Evolutionary conservation across 2,113 vertebrate species (phyloP), one percentile per base, ranked within the genome.

Genomic region (Kryptolebias marmoratus): DNA sequence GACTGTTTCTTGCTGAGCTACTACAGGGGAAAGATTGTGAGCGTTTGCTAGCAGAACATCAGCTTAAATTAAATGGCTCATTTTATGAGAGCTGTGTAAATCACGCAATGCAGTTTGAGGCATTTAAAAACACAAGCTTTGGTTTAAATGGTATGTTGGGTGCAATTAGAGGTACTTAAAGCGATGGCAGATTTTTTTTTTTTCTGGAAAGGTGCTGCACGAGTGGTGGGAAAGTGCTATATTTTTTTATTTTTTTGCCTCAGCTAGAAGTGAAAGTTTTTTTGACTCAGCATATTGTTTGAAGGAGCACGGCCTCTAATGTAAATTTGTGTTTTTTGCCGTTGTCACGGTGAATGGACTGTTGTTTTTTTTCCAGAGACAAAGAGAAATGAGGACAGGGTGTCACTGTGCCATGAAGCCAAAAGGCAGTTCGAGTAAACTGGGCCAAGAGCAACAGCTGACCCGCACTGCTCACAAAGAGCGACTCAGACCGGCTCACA

Each of bases 21-120:
- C 85, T 71, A 87, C 84, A 90, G 74, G 55, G 77, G 79, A 81
- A 64, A 61, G 64, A 90, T 85, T 86, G 89, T 85, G 66, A 87
- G 75, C 68, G 2, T 82, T 87, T 53, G 54, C 57, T 72, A 71
- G 82, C 82, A 68, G 77, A 83, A 83, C 86, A 85, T 72, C 69
- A 60, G 68, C 71, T 88, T 79, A 81, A 88, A 90, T 90, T 64
- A 89, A 92, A 86, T 28, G 59, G 64, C 61, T 82, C 83, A 55
- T 87, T 92, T 92, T 88, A 91, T 16, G 71, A 75, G 69, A 54
- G 68, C 47, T 57, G 57, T 36, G 68, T 90, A 90, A 92, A 92
- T 91, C 78, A 80, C 32, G 5, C 71, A 63, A 71, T 56, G 31
- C 53, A 0, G 30, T 60, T 70, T 55, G 68, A 44, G 75, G 66